Percentiles rank a stretch among this genome's conserved stretches.
phyloP scores from a whole-genome alignment of 2,797 vertebrate species.

The Microctenopoma steveboyesi region DNA sequence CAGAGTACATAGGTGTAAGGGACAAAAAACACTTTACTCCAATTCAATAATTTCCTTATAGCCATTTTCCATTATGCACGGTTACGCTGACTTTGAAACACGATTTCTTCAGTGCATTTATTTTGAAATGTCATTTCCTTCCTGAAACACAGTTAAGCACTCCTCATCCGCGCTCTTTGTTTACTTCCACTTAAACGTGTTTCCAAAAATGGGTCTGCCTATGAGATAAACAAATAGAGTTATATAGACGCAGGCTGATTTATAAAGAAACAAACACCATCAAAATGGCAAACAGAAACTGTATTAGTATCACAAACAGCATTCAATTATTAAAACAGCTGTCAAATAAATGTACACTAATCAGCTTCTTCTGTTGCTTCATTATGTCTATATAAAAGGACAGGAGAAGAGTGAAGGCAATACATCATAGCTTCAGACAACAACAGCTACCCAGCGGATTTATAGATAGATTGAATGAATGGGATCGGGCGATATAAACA shows the following conservation, averaged over 20 bases:
- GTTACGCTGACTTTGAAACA: conserved; percentile 13
- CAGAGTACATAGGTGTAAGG: background rate
- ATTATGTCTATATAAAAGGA: background rate
- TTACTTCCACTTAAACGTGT: conserved; percentile 11
- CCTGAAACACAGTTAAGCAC: background rate
- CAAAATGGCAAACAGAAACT: conserved; percentile 2
- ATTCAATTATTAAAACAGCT: background rate
- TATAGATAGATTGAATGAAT: too few species aligned
- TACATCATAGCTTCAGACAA: background rate
- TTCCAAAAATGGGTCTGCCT: conserved; percentile 21
- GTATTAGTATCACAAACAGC: too few species aligned
- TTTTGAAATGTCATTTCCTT: conserved; percentile 30
- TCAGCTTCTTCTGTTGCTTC: conserved; percentile 5
- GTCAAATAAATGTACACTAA: conserved; percentile 31
- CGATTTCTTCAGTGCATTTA: conserved; percentile 17
- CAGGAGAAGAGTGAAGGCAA: background rate
- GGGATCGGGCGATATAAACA: too few species aligned
- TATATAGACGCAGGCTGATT: conserved; percentile 3
- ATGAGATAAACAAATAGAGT: background rate
- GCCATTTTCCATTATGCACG: conserved; percentile 4
- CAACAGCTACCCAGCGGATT: too few species aligned
- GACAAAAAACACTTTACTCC: conserved; percentile 1
- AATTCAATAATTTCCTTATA: background rate
- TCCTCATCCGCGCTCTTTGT: conserved; percentile 8
- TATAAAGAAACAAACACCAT: conserved; percentile 14